A percentile compares a stretch with the other conserved stretches of the same genome.
These are phyloP conservation scores for Zygothrica quintamaculata DNA, from an alignment of 2,888 invertebrate species.

Conservation along the genomic window DNA sequence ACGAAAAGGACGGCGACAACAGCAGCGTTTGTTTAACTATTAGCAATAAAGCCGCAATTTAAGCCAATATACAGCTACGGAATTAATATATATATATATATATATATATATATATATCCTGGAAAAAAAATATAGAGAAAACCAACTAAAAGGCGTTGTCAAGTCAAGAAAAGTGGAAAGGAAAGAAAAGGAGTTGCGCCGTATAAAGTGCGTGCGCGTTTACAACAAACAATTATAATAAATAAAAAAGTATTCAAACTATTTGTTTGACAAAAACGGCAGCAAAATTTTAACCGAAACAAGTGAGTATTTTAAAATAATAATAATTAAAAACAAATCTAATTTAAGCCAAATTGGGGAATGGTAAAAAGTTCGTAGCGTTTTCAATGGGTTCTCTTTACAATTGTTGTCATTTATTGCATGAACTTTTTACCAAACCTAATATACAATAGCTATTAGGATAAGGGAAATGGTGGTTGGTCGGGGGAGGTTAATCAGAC, in stretches of 20 bases:
- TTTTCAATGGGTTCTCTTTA: too few species aligned
- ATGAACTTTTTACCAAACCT: too few species aligned
- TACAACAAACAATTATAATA: conserved; percentile 39
- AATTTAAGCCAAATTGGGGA: too few species aligned
- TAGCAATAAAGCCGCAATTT: conserved; percentile 44
- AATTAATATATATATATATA: too few species aligned
- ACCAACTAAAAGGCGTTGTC: conserved; percentile 7
- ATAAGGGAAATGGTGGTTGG: background rate
- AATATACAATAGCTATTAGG: background rate
- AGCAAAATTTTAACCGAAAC: conserved; percentile 60
- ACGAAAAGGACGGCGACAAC: conserved; percentile 45
- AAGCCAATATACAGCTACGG: conserved; percentile 27
- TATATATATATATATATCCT: too few species aligned
- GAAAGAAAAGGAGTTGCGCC: conserved; percentile 44
- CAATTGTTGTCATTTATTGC: too few species aligned
- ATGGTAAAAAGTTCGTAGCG: too few species aligned
- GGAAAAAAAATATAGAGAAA: conserved; percentile 27
- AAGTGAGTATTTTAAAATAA: conserved; percentile 62
- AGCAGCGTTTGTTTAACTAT: conserved; percentile 50
- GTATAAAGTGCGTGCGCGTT: conserved; percentile 68
- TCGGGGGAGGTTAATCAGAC: conserved; percentile 9
- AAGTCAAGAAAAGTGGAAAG: conserved; percentile 21
- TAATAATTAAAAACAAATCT: too few species aligned
- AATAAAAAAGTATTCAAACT: too few species aligned
- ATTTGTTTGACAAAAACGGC: conserved; percentile 38